Evolutionary conservation across 1,140 invertebrate species (phyloP).

Genomic region (Bombus huntii): DNA sequence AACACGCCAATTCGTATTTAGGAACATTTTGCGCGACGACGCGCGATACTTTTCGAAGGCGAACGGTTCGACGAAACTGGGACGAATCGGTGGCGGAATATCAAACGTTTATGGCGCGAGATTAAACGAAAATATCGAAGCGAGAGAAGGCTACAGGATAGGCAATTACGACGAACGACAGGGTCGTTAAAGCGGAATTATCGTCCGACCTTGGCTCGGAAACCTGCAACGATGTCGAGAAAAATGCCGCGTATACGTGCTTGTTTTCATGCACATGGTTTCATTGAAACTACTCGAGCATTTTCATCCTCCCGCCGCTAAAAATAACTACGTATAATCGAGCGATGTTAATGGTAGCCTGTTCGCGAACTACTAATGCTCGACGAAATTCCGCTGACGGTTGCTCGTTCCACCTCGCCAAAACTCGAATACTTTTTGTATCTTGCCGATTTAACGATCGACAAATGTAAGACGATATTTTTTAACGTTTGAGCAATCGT

Average conservation of each 20-base stretch:
- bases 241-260: background rate
- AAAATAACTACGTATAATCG: slow-evolving; percentile 11
- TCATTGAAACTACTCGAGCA: background rate
- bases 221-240: background rate
- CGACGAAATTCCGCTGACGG: background rate
- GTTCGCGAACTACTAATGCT: background rate
- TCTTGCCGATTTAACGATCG: background rate
- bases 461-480: no score
- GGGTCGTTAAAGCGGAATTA: slow-evolving; percentile 21
- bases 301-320: background rate
- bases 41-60: background rate
- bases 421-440: background rate
- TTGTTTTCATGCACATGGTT: background rate
- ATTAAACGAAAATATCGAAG: slow-evolving; percentile 7
- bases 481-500: no score
- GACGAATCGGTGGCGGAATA: background rate
- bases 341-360: background rate
- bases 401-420: background rate
- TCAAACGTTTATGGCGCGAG: background rate
- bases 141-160: background rate
- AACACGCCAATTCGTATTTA: background rate
- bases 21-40: no score
- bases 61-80: background rate
- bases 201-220: slow-evolving; percentile 28
- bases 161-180: slow-evolving; percentile 4